Base-by-base conservation (phyloP, 2,113 vertebrate species). In the Mesoclemmys tuberculata region DNA sequence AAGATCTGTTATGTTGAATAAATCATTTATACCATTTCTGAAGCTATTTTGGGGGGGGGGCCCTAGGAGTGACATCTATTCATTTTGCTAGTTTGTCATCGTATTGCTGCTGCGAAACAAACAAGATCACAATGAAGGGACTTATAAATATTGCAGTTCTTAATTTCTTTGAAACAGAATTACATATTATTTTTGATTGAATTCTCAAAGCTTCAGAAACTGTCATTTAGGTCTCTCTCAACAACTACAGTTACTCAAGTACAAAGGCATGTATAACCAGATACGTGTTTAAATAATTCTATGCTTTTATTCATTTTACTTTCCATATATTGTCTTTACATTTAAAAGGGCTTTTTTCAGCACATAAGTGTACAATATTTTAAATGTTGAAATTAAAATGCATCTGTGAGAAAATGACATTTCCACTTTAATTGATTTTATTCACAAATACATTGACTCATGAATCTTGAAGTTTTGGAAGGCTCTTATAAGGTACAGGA, bases 111-210 rank as follows among this genome's bases (percentile, higher is more conserved):
- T 89, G 46, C 51, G 88, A 83, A 95, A 79, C 21, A 90, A 54
- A 90, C 44, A 38, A 4, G 64, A 38, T 68, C 4, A 10, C 64
- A 87, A 55, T 44, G 88, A 93, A 38, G 27, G 24, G 61, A 56
- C 35, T 93, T 80, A 81, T n/a, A 92, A 94, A 94, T 81, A 78
- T 55, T 88, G 82, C 48, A 83, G 48, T 89, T 86, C 84, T 35
- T 46, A 49, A 8, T 79, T 96, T 75, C 86, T 87, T 80, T 48
- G 85, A 68, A 87, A 83, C 58, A 74, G 26, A 88, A 68, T 35
- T 56, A 77, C 9, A 12, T 92, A 89, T 46, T 81, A 82, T 29
- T 21, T 94, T 16, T 10, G 46, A 46, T 56, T 94, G 41, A 48
- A 49, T 35, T 86, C 1, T 2, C 35, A 94, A 90, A 24, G 44